phyloP scores from a whole-genome alignment of 1,140 invertebrate genomes.

The Meloidogyne hapla region DNA sequence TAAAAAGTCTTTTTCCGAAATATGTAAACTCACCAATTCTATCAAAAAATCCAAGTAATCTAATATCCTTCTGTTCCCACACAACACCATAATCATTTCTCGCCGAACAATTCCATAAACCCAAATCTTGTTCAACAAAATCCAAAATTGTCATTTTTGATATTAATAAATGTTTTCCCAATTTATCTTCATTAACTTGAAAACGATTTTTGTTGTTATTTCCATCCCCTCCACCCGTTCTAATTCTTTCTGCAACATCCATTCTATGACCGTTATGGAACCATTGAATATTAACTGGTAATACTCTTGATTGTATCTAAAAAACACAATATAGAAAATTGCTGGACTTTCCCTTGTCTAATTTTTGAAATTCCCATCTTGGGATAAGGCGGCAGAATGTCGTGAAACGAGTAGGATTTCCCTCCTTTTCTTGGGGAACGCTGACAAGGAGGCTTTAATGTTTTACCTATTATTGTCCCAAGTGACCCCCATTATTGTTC shows the following conservation, averaged over 20 bases:
- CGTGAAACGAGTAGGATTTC: too few species aligned
- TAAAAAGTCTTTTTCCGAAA: too few species aligned
- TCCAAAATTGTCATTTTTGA: constrained; percentile 3
- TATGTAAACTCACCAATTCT: constrained; percentile 13
- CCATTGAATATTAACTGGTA: constrained; percentile 28
- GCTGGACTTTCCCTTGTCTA: too few species aligned
- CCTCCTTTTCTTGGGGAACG: too few species aligned
- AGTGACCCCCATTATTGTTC: too few species aligned
- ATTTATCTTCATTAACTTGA: constrained; percentile 8
- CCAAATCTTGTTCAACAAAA: constrained; percentile 14
- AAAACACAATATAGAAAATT: too few species aligned
- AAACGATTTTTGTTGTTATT: constrained; percentile 14
- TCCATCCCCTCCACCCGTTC: neutral
- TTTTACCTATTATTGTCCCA: too few species aligned
- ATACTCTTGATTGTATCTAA: constrained; percentile 19
- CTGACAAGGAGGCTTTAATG: too few species aligned
- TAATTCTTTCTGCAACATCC: constrained; percentile 13
- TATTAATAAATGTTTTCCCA: neutral
- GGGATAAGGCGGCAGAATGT: too few species aligned
- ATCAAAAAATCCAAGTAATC: constrained; percentile 13
- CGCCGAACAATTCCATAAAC: constrained; percentile 30
- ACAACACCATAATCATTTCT: constrained; percentile 25
- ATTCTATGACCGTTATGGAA: constrained; percentile 20
- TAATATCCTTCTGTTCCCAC: constrained; percentile 15
- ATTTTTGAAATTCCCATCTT: too few species aligned